These are phyloP conservation scores for Cyphomyrus plagiostoma DNA, from an alignment of 2,113 vertebrate genomes.

Conservation along the genomic window DNA sequence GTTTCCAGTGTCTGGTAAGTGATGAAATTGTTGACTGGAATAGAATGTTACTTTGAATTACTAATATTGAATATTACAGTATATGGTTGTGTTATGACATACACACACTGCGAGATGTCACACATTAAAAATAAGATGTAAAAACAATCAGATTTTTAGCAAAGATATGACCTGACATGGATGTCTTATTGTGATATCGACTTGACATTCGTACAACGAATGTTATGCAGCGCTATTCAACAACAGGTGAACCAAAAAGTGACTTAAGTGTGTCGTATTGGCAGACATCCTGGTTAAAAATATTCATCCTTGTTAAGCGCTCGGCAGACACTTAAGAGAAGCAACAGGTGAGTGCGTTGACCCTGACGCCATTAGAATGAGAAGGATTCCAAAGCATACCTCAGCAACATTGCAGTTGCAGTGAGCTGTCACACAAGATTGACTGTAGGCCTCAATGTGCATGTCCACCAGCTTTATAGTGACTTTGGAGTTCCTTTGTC, in stretches of 20 bases:
- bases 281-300: neutral
- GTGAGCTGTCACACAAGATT: neutral
- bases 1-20: neutral
- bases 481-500: neutral
- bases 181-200: neutral
- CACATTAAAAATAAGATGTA: neutral
- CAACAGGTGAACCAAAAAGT: neutral
- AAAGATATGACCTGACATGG: neutral
- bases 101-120: neutral
- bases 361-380: neutral
- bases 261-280: neutral
- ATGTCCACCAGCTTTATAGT: constrained; percentile 38
- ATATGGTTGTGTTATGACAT: neutral
- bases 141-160: neutral
- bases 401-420: neutral
- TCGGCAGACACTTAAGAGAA: neutral
- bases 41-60: neutral
- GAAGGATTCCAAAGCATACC: neutral
- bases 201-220: neutral
- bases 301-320: neutral
- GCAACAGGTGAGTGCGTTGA: constrained; percentile 3
- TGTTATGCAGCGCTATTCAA: neutral
- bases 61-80: neutral
- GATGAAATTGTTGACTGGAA: neutral
- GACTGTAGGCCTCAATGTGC: constrained; percentile 45